Evolutionary conservation across 2,797 vertebrate genomes (phyloP), one percentile per base, ranked within the genome.

Genomic region (Tauraco hartlaubi): DNA sequence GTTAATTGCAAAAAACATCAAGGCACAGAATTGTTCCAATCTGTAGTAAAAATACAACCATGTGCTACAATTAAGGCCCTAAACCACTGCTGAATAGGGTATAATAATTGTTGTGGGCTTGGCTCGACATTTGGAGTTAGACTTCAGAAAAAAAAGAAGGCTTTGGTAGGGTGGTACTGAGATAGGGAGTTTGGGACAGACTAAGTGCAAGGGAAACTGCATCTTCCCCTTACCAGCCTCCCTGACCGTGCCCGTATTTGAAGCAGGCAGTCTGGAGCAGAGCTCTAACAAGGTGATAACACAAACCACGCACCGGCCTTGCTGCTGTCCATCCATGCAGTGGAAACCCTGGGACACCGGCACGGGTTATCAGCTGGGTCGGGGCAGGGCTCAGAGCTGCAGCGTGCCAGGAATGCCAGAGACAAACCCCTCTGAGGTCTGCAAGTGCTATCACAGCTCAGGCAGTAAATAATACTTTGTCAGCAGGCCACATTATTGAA

Each of bases 401-500:
- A 52, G 43, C 3, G 3, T 28, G 58, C 58, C 49, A 54, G 68
- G 3, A 92, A 26, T 3, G 12, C 55, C 4, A 9, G 39, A 80
- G 62, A 43, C 1, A 1, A 90, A 85, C 33, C 51, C 35, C 52
- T 56, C 33, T 0, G 5, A 84, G 58, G 48, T 41, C 69, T 85
- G 35, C 23, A 52, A 84, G 46, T 29, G 48, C 79, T 62, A 29
- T 66, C 62, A 26, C 58, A 67, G 85, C 82, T 39, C 21, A 33
- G 66, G 49, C 73, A 81, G 43, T 72, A 46, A 85, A 76, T 75
- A 81, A 66, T 25, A 84, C 44, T 63, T 91, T 43, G 7, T 91
- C 79, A 78, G 85, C 76, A 85, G 66, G 55, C 59, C 74, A 51
- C 88, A 51, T 67, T 88, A 94, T 77, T 81, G 85, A 92, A 90